phyloP scores from a whole-genome alignment of 2,888 invertebrate species.

The Cephus sareptanus region DNA sequence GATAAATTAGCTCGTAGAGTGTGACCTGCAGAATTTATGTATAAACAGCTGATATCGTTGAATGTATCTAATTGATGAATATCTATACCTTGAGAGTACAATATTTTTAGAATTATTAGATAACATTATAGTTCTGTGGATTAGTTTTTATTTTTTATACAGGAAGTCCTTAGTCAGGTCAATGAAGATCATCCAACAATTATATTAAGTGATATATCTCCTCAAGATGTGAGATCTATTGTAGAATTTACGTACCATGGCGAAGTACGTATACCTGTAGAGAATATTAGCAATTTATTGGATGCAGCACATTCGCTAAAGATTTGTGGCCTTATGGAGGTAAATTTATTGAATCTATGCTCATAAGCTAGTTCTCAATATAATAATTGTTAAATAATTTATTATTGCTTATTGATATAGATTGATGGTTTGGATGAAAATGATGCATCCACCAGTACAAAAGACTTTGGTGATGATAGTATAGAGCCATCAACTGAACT shows the following conservation, averaged over 20 bases:
- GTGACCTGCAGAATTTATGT: no score
- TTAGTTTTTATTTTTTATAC: conserved; percentile 21
- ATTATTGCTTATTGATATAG: conserved; percentile 27
- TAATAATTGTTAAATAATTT: neutral
- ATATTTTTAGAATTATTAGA: neutral
- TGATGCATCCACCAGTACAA: conserved; percentile 35
- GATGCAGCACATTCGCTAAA: conserved; percentile 61
- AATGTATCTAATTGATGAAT: neutral
- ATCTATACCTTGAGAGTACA: neutral
- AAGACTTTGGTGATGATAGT: conserved; percentile 35
- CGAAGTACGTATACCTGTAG: conserved; percentile 60
- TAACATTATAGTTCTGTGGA: neutral
- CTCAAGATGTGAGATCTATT: conserved; percentile 58
- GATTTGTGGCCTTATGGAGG: conserved; percentile 62
- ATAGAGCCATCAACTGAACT: conserved; percentile 34
- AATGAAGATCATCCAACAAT: conserved; percentile 61
- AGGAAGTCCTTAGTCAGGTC: conserved; percentile 61
- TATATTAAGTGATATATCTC: conserved; percentile 63
- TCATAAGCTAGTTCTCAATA: neutral
- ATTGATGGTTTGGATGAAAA: conserved; percentile 54
- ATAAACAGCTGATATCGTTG: neutral
- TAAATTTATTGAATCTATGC: conserved; percentile 29
- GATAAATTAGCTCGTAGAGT: no score
- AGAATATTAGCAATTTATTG: conserved; percentile 57
- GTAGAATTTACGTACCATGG: conserved; percentile 64